Evolutionary conservation across 2,888 invertebrate species (phyloP).

Genomic region (Drosophila kuntzei): DNA sequence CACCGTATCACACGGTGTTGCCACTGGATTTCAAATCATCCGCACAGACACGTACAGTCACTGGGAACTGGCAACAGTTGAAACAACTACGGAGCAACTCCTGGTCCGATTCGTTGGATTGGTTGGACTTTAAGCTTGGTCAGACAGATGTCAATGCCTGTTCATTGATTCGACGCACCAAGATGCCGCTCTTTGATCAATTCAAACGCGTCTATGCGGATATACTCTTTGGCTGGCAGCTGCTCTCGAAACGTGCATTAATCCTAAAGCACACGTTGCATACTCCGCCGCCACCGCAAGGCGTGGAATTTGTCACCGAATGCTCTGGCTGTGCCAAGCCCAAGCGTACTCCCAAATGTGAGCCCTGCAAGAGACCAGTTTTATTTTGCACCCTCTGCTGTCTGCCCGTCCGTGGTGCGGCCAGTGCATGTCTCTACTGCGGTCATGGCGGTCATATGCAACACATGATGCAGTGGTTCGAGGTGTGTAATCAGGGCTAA

Average conservation of each 20-base stretch:
- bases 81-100: conserved; percentile 93
- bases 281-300: conserved; percentile 86
- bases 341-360: conserved; percentile 90
- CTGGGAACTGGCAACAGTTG: conserved; percentile 89
- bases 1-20: conserved; percentile 94
- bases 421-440: conserved; percentile 94
- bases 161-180: conserved; percentile 82
- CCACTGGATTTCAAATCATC: conserved; percentile 91
- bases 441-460: conserved; percentile 96
- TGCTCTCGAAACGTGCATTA: conserved; percentile 91
- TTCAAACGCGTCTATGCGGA: conserved; percentile 96
- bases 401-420: conserved; percentile 93
- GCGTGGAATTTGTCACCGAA: conserved; percentile 91
- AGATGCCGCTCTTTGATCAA: conserved; percentile 89
- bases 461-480: conserved; percentile 94
- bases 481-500: conserved; percentile 58
- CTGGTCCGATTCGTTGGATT: conserved; percentile 94
- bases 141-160: conserved; percentile 76
- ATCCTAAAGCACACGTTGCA: conserved; percentile 89
- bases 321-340: conserved; percentile 90
- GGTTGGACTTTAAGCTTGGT: conserved; percentile 69
- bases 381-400: conserved; percentile 94
- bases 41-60: conserved; percentile 85
- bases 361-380: conserved; percentile 90
- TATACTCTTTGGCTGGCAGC: conserved; percentile 93